Conservation (phyloP, 2,888 invertebrate species). For the Scaptomyza cyrtandrae region DNA sequence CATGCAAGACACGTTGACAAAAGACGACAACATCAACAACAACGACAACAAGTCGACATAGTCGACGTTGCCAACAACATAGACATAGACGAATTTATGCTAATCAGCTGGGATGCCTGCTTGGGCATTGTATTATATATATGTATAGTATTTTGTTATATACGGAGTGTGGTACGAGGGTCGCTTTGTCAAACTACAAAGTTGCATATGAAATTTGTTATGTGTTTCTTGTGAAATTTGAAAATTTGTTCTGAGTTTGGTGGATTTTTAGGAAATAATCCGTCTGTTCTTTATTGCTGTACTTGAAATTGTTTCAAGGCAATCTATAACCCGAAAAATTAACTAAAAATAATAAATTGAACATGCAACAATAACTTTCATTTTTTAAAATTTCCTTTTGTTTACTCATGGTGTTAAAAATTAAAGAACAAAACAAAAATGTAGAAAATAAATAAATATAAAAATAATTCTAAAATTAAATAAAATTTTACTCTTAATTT, state of each 20-base stretch:
- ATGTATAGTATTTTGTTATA: neutral
- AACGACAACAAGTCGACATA: conserved; percentile 21
- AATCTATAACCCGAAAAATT: no score
- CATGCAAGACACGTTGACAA: conserved; percentile 79
- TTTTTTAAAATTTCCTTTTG: no score
- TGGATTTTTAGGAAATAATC: no score
- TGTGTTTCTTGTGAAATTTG: conserved; percentile 15
- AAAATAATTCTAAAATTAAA: no score
- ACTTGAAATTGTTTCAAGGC: no score
- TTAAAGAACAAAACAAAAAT: no score
- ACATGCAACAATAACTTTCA: no score
- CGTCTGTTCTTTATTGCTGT: no score
- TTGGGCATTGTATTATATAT: conserved; percentile 15
- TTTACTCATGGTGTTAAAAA: no score
- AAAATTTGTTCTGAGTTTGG: conserved; percentile 8
- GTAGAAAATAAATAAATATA: no score
- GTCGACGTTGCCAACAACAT: conserved; percentile 53
- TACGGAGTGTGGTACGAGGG: conserved; percentile 29
- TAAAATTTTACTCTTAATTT: no score
- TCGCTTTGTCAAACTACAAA: conserved; percentile 29
- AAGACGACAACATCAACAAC: conserved; percentile 54
- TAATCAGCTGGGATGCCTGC: conserved; percentile 70
- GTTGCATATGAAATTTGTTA: conserved; percentile 28
- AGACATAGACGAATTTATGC: conserved; percentile 78
- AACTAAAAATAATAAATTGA: no score